These are phyloP conservation scores for Cyclopterus lumpus DNA, from an alignment of 2,797 vertebrate genomes.

Conservation along the genomic window DNA sequence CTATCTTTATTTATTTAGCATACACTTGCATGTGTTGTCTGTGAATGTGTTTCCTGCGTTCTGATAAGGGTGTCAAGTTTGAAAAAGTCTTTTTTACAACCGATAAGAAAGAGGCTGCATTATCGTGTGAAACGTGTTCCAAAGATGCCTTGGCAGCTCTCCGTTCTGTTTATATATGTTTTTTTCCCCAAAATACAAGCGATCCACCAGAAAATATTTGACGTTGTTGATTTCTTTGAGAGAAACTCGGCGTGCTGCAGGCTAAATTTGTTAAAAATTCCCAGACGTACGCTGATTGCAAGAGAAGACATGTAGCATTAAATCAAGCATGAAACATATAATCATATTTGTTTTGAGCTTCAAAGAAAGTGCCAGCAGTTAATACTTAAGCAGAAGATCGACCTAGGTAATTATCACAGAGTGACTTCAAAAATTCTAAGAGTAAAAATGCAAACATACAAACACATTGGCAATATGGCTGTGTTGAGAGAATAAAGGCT, in stretches of 20 bases:
- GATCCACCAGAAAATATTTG: slow-evolving; percentile 25
- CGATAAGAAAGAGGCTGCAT: slow-evolving; percentile 3
- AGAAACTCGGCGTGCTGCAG: slow-evolving; percentile 23
- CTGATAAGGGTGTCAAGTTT: slow-evolving; percentile 11
- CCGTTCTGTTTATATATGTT: slow-evolving; percentile 1
- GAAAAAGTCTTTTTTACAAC: slow-evolving; percentile 14
- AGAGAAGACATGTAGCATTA: slow-evolving; percentile 48
- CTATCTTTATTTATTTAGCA: slow-evolving; percentile 10
- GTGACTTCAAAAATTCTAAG: slow-evolving; percentile 14
- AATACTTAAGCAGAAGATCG: slow-evolving; percentile 62
- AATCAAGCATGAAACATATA: slow-evolving; percentile 60
- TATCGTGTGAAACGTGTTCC: neutral
- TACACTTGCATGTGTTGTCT: slow-evolving; percentile 4
- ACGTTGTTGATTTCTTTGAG: slow-evolving; percentile 25
- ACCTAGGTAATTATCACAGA: slow-evolving; percentile 50
- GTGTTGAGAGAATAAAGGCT: neutral
- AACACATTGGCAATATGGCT: slow-evolving; percentile 5
- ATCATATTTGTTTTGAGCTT: slow-evolving; percentile 56
- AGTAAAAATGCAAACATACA: slow-evolving; percentile 30
- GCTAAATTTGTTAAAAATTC: slow-evolving; percentile 47
- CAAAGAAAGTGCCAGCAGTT: slow-evolving; percentile 60
- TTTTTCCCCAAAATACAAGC: slow-evolving; percentile 7
- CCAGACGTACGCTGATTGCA: slow-evolving; percentile 38
- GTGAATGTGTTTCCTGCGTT: slow-evolving; percentile 3
- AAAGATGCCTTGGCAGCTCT: neutral